These are phyloP conservation scores for Clarias platycephalus DNA, from an alignment of 2,797 vertebrate genomes.

Conservation along the genomic window DNA sequence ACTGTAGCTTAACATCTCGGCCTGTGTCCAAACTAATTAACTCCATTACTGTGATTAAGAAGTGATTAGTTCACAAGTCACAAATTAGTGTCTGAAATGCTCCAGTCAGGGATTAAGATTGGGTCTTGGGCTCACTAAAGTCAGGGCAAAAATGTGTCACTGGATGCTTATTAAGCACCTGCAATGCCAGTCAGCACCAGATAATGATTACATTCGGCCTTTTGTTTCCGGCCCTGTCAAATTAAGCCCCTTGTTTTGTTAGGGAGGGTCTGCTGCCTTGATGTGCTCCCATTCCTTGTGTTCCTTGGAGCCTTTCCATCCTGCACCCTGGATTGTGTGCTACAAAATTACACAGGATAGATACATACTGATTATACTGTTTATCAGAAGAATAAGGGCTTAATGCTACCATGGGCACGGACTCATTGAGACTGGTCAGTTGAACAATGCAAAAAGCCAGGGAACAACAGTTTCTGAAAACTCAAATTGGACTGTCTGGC, in stretches of 20 bases:
- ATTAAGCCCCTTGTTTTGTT: conserved; percentile 51
- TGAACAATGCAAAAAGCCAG: not conserved
- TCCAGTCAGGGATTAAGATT: conserved; percentile 53
- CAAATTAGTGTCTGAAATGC: conserved; percentile 69
- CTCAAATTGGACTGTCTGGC: not conserved
- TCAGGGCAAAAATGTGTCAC: conserved; percentile 58
- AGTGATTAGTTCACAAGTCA: conserved; percentile 60
- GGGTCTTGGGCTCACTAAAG: conserved; percentile 59
- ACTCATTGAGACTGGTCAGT: not conserved
- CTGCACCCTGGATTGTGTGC: not conserved
- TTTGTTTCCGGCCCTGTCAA: conserved; percentile 62
- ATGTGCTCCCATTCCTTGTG: conserved; percentile 5
- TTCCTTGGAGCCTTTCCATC: not conserved
- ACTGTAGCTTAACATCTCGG: conserved; percentile 56
- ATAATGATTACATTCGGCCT: conserved; percentile 67
- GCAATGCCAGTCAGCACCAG: conserved; percentile 66
- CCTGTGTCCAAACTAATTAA: conserved; percentile 75
- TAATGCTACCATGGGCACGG: not conserved
- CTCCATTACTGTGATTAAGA: conserved; percentile 74
- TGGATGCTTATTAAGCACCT: conserved; percentile 76
- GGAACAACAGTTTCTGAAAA: not conserved
- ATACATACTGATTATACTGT: conserved; percentile 25
- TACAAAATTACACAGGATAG: conserved; percentile 32
- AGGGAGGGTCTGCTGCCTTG: conserved; percentile 13
- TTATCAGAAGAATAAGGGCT: conserved; percentile 4